Conservation (phyloP, 2,113 vertebrate genomes). For the Salvelinus sp. region DNA sequence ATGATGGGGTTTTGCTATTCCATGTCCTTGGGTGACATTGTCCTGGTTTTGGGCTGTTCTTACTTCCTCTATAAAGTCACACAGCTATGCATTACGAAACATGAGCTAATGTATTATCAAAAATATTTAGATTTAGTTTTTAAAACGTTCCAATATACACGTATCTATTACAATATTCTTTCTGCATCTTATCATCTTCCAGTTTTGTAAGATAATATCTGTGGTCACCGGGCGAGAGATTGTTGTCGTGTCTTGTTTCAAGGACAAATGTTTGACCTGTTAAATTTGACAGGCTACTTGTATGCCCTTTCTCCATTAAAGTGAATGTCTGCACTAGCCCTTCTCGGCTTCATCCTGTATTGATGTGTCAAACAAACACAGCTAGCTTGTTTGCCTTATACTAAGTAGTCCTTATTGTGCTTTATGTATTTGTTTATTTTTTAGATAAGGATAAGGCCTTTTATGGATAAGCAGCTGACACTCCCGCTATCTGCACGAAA, state of each 20-base stretch:
- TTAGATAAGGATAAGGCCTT: conserved; percentile 83
- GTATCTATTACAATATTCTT: no score
- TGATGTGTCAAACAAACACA: conserved; percentile 69
- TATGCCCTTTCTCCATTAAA: conserved; percentile 14
- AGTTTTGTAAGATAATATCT: no score
- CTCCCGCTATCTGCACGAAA: conserved; percentile 85
- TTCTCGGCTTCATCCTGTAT: conserved; percentile 53
- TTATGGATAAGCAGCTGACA: conserved; percentile 96
- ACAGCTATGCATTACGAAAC: neutral
- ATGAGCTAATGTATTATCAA: neutral
- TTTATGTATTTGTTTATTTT: conserved; percentile 91
- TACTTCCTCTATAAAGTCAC: neutral
- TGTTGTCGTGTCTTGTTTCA: neutral
- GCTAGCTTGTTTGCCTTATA: conserved; percentile 69
- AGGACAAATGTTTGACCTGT: neutral
- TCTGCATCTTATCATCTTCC: no score
- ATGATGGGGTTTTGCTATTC: conserved; percentile 21
- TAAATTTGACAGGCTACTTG: neutral
- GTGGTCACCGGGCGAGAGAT: neutral
- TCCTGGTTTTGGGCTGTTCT: neutral
- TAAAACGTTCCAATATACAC: neutral
- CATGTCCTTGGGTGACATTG: conserved; percentile 34
- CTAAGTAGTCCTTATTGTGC: conserved; percentile 71
- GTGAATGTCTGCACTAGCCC: conserved; percentile 38
- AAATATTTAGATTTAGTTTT: neutral